Conservation (phyloP, 1,140 invertebrate species). For the Drosophila kikkawai region DNA sequence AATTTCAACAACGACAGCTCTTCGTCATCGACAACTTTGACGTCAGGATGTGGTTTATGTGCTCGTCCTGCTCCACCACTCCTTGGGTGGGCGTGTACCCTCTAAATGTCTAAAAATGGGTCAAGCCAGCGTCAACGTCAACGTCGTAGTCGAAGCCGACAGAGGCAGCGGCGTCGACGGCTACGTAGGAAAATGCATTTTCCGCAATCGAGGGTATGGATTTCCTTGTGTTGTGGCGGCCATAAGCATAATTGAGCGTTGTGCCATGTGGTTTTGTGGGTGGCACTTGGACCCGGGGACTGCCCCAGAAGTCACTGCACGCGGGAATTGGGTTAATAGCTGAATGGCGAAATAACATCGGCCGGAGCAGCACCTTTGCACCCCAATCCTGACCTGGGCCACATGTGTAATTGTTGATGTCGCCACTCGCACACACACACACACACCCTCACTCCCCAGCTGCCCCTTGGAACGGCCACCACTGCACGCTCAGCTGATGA, state of each 20-base stretch:
- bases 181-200: conserved; percentile 41
- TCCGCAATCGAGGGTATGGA: conserved; percentile 39
- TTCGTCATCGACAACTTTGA: conserved; percentile 55
- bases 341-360: conserved; percentile 21
- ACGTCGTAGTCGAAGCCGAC: not conserved
- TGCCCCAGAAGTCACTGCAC: conserved; percentile 23
- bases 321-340: conserved; percentile 76
- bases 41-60: conserved; percentile 66
- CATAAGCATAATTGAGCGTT: conserved; percentile 75
- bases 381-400: conserved; percentile 61
- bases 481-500: conserved; percentile 10
- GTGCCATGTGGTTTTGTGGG: conserved; percentile 15
- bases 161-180: conserved; percentile 10
- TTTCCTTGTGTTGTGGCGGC: conserved; percentile 39
- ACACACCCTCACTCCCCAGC: not conserved
- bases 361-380: conserved; percentile 56
- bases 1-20: conserved; percentile 11
- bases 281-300: not conserved
- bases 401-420: conserved; percentile 59
- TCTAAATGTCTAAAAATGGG: conserved; percentile 38
- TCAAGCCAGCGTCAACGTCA: conserved; percentile 30
- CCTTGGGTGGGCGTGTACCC: conserved; percentile 33
- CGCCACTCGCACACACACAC: conserved; percentile 6
- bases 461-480: not conserved
- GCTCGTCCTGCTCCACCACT: not conserved